phyloP scores from a whole-genome alignment of 2,113 vertebrate genomes.

The Mirza zaza region DNA sequence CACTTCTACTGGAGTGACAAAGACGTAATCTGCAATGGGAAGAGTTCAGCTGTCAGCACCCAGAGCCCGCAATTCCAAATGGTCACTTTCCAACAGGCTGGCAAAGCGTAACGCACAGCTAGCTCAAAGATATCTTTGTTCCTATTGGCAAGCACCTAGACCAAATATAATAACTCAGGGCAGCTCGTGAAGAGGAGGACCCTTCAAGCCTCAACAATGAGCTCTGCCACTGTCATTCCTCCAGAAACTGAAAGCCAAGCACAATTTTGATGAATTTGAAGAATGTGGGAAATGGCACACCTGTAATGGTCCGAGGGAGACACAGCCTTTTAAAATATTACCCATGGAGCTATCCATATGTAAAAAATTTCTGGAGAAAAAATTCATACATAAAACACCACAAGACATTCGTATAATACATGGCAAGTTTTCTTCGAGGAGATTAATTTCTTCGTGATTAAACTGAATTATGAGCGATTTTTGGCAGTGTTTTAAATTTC shows the following conservation, averaged over 20 bases:
- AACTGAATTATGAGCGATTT: not conserved
- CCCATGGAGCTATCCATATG: not conserved
- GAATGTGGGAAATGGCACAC: not conserved
- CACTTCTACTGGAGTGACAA: slow-evolving; percentile 95
- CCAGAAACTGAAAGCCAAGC: not conserved
- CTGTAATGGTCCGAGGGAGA: not conserved
- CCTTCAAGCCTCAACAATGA: too few species aligned
- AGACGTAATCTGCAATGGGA: slow-evolving; percentile 91
- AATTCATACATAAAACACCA: not conserved
- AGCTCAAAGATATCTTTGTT: not conserved
- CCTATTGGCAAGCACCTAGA: not conserved
- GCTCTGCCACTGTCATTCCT: not conserved
- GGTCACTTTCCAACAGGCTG: not conserved
- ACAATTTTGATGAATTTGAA: not conserved
- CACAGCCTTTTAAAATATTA: not conserved
- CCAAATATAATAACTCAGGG: not conserved
- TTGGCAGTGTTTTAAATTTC: not conserved
- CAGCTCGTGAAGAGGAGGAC: not conserved
- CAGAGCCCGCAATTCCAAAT: not conserved
- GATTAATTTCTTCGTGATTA: not conserved
- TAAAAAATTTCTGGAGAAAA: not conserved
- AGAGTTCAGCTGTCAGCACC: slow-evolving; percentile 59
- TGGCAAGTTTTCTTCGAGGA: not conserved
- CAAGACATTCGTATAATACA: not conserved
- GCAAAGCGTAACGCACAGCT: not conserved